These are phyloP conservation scores for Papilio polyxenes DNA, from an alignment of 1,140 invertebrate species.

Conservation along the genomic window DNA sequence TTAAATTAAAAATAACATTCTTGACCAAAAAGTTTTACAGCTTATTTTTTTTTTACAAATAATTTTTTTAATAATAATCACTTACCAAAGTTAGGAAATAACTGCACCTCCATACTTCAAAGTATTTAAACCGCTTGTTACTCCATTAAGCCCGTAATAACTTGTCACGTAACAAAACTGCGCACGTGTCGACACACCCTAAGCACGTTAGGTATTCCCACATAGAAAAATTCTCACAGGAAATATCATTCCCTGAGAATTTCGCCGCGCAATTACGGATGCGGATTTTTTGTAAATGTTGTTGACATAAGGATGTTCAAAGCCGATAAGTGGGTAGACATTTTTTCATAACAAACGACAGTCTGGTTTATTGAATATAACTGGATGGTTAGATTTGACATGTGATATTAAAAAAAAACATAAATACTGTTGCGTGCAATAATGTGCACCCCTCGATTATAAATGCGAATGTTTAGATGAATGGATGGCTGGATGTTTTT, in stretches of 20 bases:
- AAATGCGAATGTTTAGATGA: no score
- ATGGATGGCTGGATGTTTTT: neutral
- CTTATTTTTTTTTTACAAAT: neutral
- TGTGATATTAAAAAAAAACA: neutral
- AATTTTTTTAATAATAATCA: neutral
- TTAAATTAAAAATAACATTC: neutral
- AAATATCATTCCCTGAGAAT: slow-evolving; percentile 19
- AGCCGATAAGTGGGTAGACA: slow-evolving; percentile 8
- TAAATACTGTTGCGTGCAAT: neutral
- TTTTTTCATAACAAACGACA: slow-evolving; percentile 1
- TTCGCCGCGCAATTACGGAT: slow-evolving; percentile 6
- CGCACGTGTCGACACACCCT: slow-evolving; percentile 34
- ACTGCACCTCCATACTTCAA: neutral
- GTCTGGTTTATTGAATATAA: neutral
- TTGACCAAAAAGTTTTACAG: neutral
- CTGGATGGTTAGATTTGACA: neutral
- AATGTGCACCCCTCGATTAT: no score
- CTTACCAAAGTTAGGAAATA: slow-evolving; percentile 6
- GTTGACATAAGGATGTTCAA: slow-evolving; percentile 9
- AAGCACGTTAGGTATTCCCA: slow-evolving; percentile 13
- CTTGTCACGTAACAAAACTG: slow-evolving; percentile 5
- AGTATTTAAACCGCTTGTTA: slow-evolving; percentile 19
- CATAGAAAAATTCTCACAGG: slow-evolving; percentile 30
- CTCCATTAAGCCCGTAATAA: slow-evolving; percentile 1
- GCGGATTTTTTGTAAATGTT: slow-evolving; percentile 30